These are phyloP conservation scores for Anhinga anhinga DNA, from an alignment of 2,113 vertebrate species.

Conservation along the genomic window DNA sequence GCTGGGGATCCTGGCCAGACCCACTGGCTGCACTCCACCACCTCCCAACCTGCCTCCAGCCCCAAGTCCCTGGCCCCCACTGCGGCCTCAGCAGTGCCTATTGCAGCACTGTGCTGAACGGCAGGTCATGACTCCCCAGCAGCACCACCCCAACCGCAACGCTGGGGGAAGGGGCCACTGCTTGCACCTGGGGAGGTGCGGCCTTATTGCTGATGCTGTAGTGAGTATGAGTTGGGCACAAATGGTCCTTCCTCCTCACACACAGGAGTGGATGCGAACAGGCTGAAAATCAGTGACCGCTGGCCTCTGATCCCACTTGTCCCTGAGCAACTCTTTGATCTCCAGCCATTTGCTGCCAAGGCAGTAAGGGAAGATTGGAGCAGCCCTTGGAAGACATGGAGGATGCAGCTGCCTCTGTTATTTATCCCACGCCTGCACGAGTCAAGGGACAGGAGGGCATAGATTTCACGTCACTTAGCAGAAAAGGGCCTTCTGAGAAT, in stretches of 20 bases:
- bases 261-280: background rate
- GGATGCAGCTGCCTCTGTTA: background rate
- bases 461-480: background rate
- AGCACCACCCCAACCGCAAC: background rate
- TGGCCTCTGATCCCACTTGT: background rate
- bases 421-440: background rate
- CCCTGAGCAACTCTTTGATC: background rate
- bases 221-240: background rate
- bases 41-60: background rate
- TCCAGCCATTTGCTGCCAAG: background rate
- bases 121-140: background rate
- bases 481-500: background rate
- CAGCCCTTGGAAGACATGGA: background rate
- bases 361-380: background rate
- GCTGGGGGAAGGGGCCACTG: background rate
- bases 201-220: background rate
- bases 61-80: rapidly evolving
- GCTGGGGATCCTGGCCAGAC: background rate
- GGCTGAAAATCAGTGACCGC: background rate
- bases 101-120: background rate
- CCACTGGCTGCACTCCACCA: background rate
- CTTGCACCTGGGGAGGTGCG: background rate
- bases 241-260: background rate
- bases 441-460: background rate
- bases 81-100: background rate